phyloP scores from a whole-genome alignment of 2,888 invertebrate species.

The Sycophila texana region DNA sequence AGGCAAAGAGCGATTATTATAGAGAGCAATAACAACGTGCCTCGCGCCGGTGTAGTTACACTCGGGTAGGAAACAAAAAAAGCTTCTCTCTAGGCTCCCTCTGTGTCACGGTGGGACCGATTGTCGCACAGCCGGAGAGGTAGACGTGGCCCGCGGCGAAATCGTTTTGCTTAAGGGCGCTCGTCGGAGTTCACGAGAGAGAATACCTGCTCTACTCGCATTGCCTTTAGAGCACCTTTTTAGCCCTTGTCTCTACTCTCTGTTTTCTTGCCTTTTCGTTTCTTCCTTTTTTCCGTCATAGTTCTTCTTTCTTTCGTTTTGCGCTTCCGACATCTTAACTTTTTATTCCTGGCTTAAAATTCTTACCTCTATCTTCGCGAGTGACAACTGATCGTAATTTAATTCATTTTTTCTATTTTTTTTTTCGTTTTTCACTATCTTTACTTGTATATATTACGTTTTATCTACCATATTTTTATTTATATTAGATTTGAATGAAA shows the following conservation, averaged over 20 bases:
- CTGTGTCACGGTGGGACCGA: conserved; percentile 7
- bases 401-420: no score
- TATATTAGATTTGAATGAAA: no score
- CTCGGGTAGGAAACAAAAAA: conserved; percentile 5
- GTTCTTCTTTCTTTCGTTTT: not conserved
- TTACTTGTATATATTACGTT: no score
- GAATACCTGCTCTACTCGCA: conserved; percentile 5
- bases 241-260: conserved; percentile 12
- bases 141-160: conserved; percentile 43
- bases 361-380: not conserved
- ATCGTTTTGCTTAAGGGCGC: conserved; percentile 54
- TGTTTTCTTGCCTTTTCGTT: not conserved
- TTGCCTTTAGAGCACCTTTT: conserved; percentile 40
- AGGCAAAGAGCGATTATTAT: not conserved
- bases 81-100: not conserved
- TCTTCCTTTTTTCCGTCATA: not conserved
- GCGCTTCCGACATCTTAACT: not conserved
- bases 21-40: conserved; percentile 15
- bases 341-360: not conserved
- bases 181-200: conserved; percentile 10
- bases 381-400: no score
- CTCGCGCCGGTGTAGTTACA: not conserved
- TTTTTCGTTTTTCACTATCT: no score
- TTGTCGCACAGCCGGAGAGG: conserved; percentile 34
- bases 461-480: no score